Conservation (phyloP, 92 coral and sea anemone species). For the Plumapathes pennacea region DNA sequence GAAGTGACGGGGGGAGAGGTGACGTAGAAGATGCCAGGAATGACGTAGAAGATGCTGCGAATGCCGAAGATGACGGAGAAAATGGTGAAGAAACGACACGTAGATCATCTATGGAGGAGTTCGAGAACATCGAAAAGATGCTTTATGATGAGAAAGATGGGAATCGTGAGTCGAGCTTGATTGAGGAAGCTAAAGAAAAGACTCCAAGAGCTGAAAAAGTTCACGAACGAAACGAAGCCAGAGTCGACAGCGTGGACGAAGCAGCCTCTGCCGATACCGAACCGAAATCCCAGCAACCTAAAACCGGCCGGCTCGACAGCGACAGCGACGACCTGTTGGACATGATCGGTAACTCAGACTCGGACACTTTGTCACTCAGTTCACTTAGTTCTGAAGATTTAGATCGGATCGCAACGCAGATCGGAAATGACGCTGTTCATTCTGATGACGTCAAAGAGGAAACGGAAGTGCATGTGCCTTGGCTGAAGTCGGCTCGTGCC, state of each 20-base stretch:
- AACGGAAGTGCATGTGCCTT: conserved; percentile 13
- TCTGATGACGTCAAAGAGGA: conserved; percentile 19
- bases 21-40: conserved; percentile 6
- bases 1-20: too few relatives aligned
- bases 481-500: conserved; percentile 36
- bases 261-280: background rate
- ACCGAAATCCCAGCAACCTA: too few relatives aligned
- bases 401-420: conserved; percentile 20
- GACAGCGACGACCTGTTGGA: conserved; percentile 78
- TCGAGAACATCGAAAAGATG: conserved; percentile 60
- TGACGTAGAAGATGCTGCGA: background rate
- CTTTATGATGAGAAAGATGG: conserved; percentile 21
- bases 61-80: background rate
- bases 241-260: background rate
- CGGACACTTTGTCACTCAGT: too few relatives aligned
- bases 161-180: conserved; percentile 1
- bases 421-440: background rate
- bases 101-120: conserved; percentile 56
- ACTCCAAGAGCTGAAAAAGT: too few relatives aligned
- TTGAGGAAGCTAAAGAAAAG: conserved; percentile 10
- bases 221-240: background rate
- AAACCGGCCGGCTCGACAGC: too few relatives aligned
- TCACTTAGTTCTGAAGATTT: conserved; percentile 35
- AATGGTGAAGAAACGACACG: background rate
- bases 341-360: conserved; percentile 63